A percentile compares a stretch with the other conserved stretches of the same genome.
Conservation (phyloP, 1,140 invertebrate genomes). For the Drosophila parabipectinata region DNA sequence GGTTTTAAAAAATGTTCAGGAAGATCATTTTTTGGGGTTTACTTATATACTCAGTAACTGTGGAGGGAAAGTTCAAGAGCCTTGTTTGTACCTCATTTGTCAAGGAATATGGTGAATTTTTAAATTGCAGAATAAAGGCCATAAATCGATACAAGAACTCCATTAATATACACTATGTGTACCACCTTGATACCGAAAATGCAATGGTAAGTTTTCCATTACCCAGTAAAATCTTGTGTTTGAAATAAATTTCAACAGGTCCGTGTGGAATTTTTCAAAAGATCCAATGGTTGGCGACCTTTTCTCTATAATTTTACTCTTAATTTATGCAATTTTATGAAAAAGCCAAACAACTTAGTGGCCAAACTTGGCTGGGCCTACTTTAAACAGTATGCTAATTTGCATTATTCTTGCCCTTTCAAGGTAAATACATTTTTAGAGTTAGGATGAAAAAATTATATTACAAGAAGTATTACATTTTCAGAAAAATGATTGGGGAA, state of each 20-base stretch:
- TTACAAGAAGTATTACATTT: background rate
- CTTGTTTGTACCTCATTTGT: constrained; percentile 1
- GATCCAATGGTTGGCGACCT: constrained; percentile 23
- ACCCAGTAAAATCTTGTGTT: too few species aligned
- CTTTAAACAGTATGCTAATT: constrained; percentile 6
- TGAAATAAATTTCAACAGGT: constrained; percentile 4
- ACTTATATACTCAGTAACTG: background rate
- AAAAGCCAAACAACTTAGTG: constrained; percentile 3
- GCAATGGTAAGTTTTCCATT: background rate
- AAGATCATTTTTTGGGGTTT: background rate
- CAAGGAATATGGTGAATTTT: background rate
- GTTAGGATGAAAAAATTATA: too few species aligned
- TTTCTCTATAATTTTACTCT: constrained; percentile 20
- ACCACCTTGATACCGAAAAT: background rate
- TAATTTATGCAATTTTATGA: constrained; percentile 14
- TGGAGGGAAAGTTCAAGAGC: constrained; percentile 18
- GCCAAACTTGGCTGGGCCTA: constrained; percentile 3
- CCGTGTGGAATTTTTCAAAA: constrained; percentile 16
- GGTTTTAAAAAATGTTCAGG: too few species aligned
- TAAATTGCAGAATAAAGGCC: constrained; percentile 17
- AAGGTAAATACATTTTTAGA: background rate
- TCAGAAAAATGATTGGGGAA: background rate
- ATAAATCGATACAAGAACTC: constrained; percentile 15
- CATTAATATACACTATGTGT: background rate
- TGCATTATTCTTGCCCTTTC: background rate